Evolutionary conservation across 2,113 vertebrate genomes (phyloP).

Genomic region (Carassius auratus): DNA sequence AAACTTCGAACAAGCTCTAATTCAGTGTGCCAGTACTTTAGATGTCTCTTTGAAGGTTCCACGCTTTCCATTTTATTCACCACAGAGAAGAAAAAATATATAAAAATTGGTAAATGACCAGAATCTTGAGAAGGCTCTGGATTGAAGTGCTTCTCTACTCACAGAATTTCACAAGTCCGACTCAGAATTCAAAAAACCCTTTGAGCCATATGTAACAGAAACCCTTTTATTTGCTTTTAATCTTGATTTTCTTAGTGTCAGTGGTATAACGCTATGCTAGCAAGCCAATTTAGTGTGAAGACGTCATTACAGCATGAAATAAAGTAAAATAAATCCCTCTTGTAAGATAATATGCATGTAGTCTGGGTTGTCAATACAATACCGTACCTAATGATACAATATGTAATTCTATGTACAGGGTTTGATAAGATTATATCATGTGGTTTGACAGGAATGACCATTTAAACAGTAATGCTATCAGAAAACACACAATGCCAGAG

Average conservation of each 20-base stretch:
- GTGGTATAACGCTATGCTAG: background rate
- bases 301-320: background rate
- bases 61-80: conserved; percentile 20
- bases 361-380: background rate
- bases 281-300: background rate
- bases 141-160: background rate
- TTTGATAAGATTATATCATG: background rate
- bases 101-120: background rate
- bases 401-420: background rate
- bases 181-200: background rate
- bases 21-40: background rate
- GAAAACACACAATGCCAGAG: background rate
- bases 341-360: background rate
- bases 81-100: background rate
- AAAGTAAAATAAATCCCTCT: background rate
- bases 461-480: background rate
- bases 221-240: conserved; percentile 16
- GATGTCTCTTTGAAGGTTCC: conserved; percentile 11
- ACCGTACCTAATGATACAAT: background rate
- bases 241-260: background rate
- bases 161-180: conserved; percentile 2
- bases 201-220: conserved; percentile 19
- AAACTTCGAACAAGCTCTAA: background rate
- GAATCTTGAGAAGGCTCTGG: conserved; percentile 23
- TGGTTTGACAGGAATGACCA: background rate